These are phyloP conservation scores for Callospermophilus lateralis DNA, from an alignment of 2,113 vertebrate species.

Conservation along the genomic window DNA sequence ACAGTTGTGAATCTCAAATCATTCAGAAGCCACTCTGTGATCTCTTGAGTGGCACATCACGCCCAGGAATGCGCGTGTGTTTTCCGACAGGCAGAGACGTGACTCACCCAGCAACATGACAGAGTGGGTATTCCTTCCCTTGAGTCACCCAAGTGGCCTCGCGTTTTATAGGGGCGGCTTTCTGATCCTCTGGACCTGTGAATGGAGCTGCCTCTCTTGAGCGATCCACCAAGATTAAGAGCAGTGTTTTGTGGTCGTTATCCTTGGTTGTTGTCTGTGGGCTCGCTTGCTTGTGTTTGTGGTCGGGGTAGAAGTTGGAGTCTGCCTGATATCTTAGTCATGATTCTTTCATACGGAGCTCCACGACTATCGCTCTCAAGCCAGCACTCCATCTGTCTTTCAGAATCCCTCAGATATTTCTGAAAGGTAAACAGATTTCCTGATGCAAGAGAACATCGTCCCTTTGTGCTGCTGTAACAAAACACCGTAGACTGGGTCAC, in stretches of 20 bases:
- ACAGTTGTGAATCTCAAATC: slow-evolving; percentile 12
- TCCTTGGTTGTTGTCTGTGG: background rate
- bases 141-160: background rate
- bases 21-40: slow-evolving; percentile 36
- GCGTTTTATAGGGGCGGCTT: background rate
- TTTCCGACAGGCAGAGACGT: slow-evolving; percentile 34
- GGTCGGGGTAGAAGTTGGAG: background rate
- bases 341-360: background rate
- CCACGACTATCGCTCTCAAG: background rate
- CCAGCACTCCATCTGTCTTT: background rate
- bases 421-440: background rate
- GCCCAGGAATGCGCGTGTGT: slow-evolving; percentile 2
- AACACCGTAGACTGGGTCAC: background rate
- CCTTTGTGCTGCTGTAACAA: background rate
- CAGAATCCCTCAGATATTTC: background rate
- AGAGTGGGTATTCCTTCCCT: background rate
- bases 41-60: slow-evolving; percentile 26
- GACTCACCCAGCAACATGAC: background rate
- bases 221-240: background rate
- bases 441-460: background rate
- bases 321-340: background rate
- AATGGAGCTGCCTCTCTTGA: background rate
- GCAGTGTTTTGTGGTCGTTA: background rate
- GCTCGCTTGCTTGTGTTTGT: background rate
- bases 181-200: background rate